Conservation (phyloP, 2,888 invertebrate genomes). For the Periphyllus acericola region DNA sequence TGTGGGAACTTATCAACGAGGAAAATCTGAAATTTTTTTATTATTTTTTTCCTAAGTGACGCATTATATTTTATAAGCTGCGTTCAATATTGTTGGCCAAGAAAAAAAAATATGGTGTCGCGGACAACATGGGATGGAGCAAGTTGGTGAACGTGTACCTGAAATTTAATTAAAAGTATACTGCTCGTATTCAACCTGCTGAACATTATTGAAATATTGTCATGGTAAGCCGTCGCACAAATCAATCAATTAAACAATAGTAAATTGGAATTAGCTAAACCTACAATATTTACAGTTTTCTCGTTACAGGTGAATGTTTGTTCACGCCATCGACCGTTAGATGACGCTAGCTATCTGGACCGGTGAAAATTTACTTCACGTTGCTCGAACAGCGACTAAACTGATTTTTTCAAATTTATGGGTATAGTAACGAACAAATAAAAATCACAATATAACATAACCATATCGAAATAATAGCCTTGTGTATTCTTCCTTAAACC, state of each 20-base stretch:
- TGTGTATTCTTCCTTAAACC: no score
- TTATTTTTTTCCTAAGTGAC: not conserved
- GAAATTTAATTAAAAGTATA: not conserved
- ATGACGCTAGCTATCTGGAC: slow-evolving; percentile 25
- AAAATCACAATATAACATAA: no score
- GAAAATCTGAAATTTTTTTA: not conserved
- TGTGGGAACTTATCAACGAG: not conserved
- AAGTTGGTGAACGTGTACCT: not conserved
- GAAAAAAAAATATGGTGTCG: not conserved
- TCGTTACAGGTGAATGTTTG: not conserved
- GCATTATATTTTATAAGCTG: not conserved
- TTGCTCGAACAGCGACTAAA: not conserved
- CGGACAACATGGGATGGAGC: not conserved
- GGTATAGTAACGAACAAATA: not conserved
- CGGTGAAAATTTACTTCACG: not conserved
- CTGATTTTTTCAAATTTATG: not conserved
- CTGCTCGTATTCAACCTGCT: no score
- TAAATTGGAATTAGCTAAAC: no score
- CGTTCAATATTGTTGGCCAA: not conserved
- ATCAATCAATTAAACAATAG: no score
- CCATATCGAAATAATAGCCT: no score
- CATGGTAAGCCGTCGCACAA: no score
- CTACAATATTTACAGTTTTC: not conserved
- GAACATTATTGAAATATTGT: no score
- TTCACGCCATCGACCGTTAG: slow-evolving; percentile 20